A percentile compares a stretch with the other conserved stretches of the same genome.
Evolutionary conservation across 2,797 vertebrate species (phyloP).

Genomic region (Cichlasoma orientale): DNA sequence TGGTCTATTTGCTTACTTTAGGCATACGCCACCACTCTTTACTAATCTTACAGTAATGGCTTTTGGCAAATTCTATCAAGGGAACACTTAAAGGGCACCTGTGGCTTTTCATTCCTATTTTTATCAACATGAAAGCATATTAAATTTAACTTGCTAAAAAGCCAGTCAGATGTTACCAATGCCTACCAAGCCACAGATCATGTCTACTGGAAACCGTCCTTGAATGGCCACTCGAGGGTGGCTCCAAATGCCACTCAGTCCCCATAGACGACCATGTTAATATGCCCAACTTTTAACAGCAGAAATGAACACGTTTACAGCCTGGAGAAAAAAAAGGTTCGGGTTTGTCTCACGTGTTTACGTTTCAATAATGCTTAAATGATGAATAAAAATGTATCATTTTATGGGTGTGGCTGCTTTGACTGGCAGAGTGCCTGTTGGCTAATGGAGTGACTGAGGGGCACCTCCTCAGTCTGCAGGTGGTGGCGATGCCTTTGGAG

Average conservation of each 20-base stretch:
- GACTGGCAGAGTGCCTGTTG: too few species aligned
- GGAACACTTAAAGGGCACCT: neutral
- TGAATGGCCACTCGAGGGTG: neutral
- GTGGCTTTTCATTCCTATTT: neutral
- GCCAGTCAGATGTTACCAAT: neutral
- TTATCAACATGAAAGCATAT: neutral
- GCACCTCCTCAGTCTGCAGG: too few species aligned
- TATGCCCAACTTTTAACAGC: neutral
- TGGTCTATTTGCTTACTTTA: slow-evolving; percentile 2
- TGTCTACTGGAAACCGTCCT: neutral
- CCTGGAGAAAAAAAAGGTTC: too few species aligned
- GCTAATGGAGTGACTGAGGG: too few species aligned
- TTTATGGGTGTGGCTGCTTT: too few species aligned
- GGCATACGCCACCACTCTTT: neutral
- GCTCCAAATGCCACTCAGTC: neutral
- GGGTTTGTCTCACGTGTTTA: too few species aligned
- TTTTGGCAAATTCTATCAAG: neutral
- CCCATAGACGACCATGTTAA: neutral
- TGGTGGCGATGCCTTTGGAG: too few species aligned
- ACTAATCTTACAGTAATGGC: neutral
- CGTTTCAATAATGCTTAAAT: too few species aligned
- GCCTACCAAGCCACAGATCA: neutral
- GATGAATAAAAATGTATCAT: too few species aligned
- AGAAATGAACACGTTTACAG: neutral
- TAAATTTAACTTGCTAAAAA: neutral